Base-by-base conservation (phyloP, 2,113 vertebrate genomes). In the Ochotona curzoniae region DNA sequence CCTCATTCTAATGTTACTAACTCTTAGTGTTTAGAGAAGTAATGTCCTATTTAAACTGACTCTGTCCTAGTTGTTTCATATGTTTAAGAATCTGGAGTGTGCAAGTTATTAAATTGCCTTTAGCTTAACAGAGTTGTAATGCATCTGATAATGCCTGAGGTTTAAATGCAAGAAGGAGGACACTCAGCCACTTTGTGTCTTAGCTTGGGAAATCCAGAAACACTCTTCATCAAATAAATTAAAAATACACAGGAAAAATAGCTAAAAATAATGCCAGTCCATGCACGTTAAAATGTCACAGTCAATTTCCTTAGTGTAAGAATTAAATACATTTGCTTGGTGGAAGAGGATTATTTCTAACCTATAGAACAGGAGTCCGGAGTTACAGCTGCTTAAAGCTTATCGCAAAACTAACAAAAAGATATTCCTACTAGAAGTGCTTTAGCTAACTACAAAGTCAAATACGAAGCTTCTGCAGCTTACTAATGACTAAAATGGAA, bases 31-130 rank as follows among this genome's bases (percentile, higher is more conserved):
- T 87, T 88, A 89, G 80, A 89, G 91, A 78, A n/a, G 38, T 89
- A 88, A 93, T 94, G 79, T 25, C 93, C 93, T 93, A 94, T 74
- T 95, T 96, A 95, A 51, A 6, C 70, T 91, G 73, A 13, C 74
- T 74, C 75, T 94, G 87, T 35, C 81, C 89, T 83, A 96, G 6
- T 95, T 95, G 91, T 80, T 95, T 95, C 38, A 60, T 60, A 73
- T 71, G 30, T 82, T 89, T 74, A 90, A 75, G n/a, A 78, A 57
- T 93, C 63, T 80, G 44, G 26, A 85, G 20, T 85, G 12, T 69
- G 25, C 30, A 89, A 69, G 81, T 93, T 94, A 96, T 92, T 95
- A 96, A 93, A 94, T 9, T 91, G 69, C 57, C 76, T 69, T 89
- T 81, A 87, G 73, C 78, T 81, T 93, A 81, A 78, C 6, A 1